phyloP scores from a whole-genome alignment of 2,888 invertebrate species.

The Elgonia sp. region DNA sequence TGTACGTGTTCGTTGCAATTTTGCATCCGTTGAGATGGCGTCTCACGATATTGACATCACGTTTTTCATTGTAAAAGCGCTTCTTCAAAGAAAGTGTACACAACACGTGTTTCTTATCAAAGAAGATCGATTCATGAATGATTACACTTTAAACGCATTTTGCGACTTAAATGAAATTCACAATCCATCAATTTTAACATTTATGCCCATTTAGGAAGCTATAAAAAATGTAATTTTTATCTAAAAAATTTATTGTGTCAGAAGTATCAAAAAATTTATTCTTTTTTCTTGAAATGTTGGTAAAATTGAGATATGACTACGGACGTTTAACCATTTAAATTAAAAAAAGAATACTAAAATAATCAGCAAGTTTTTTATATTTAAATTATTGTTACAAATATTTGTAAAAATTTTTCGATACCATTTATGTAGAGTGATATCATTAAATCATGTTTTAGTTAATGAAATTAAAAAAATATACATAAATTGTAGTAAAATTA shows the following conservation, averaged over 20 bases:
- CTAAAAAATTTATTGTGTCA: background rate
- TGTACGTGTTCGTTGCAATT: slow-evolving; percentile 33
- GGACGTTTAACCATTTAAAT: too few species aligned
- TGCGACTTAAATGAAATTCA: slow-evolving; percentile 28
- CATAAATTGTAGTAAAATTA: background rate
- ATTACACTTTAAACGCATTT: slow-evolving; percentile 7
- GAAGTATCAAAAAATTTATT: too few species aligned
- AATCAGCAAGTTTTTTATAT: too few species aligned
- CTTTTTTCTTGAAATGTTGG: too few species aligned
- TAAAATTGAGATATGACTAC: too few species aligned
- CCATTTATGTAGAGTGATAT: too few species aligned
- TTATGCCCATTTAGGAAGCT: background rate
- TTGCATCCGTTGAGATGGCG: slow-evolving; percentile 44
- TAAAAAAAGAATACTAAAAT: too few species aligned
- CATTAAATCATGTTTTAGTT: too few species aligned
- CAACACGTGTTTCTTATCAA: slow-evolving; percentile 45
- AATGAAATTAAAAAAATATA: background rate
- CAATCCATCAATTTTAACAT: slow-evolving; percentile 7
- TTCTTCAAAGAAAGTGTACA: slow-evolving; percentile 30
- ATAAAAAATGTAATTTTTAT: slow-evolving; percentile 8
- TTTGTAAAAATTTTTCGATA: too few species aligned
- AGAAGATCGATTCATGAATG: slow-evolving; percentile 14
- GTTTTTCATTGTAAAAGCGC: slow-evolving; percentile 35
- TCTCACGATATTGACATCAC: slow-evolving; percentile 49
- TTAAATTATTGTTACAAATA: too few species aligned